These are phyloP conservation scores for Tethea ocularis DNA, from an alignment of 2,888 invertebrate species.

Conservation along the genomic window DNA sequence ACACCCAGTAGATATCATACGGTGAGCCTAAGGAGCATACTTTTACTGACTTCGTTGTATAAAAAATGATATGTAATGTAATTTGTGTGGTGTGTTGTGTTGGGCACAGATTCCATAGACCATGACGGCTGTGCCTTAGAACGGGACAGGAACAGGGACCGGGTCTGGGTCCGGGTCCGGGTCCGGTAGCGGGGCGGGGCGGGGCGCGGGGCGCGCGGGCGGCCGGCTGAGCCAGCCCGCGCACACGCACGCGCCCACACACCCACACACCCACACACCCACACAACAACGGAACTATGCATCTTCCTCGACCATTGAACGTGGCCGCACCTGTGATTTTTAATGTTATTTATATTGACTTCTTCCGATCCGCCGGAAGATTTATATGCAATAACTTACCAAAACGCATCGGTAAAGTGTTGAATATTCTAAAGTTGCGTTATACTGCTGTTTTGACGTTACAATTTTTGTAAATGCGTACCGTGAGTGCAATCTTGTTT, in stretches of 20 bases:
- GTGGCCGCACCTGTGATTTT: constrained; percentile 58
- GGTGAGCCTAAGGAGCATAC: no score
- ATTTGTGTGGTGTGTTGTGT: constrained; percentile 10
- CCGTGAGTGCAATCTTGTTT: constrained; percentile 69
- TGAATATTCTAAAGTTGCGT: constrained; percentile 74
- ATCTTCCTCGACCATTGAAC: constrained; percentile 26
- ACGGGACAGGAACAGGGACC: constrained; percentile 35
- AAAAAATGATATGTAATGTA: not conserved
- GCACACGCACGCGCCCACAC: constrained; percentile 9
- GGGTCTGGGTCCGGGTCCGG: constrained; percentile 19
- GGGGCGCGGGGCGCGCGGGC: constrained; percentile 30
- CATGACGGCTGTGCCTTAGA: constrained; percentile 79
- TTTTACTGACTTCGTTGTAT: no score
- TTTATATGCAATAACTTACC: constrained; percentile 63
- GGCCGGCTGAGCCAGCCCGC: constrained; percentile 34
- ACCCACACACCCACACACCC: constrained; percentile 10
- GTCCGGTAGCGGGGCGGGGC: constrained; percentile 29
- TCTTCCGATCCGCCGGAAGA: constrained; percentile 60
- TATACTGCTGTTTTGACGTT: constrained; percentile 57
- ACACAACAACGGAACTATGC: not conserved
- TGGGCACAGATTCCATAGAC: constrained; percentile 77
- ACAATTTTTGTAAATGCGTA: constrained; percentile 54
- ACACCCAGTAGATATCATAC: no score
- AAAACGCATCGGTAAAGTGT: constrained; percentile 72
- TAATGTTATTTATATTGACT: constrained; percentile 62